Base-by-base conservation (phyloP, 2,113 vertebrate species). In the Speoplatyrhinus poulsoni region DNA sequence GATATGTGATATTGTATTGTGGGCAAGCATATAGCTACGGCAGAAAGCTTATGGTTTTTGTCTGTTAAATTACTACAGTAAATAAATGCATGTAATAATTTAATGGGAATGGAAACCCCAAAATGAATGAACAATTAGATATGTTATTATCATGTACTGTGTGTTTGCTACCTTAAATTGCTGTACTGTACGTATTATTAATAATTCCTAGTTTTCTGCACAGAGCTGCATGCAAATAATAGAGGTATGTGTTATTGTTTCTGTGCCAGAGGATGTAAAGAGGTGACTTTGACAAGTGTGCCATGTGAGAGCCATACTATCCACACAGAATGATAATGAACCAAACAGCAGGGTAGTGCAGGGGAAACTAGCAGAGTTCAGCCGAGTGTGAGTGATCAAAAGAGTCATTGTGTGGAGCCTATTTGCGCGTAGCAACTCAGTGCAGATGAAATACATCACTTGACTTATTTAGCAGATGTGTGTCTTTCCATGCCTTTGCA, bases 271-370 rank as follows among this genome's bases (percentile, higher is more conserved):
- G 26, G 26, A 26, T 26, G 26, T 26, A 26, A 26, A 41, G 36
- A 8, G 36, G 36, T 41, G 36, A 41, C 26, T 26, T 26, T 82
- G 60, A 72, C n/a, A 6, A 4, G 46, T 26, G 33, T 6, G 19
- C 19, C 56, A 32, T n/a, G 52, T 3, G 56, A 58, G 55, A 48
- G 13, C 62, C 61, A 26, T 26, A 26, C 26, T 26, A 26, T 2
- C 26, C 26, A 26, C 26, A 60, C n/a, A 63, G 60, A 65, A 60
- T 55, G 48, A 32, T 62, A n/a, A 36, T 73, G 69, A 82, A 77
- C 76, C 69, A 66, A 33, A 63, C 17, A 19, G 3, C 5, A 36
- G 65, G 60, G 41, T 56, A 32, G 6, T 64, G 26, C 26, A 69
- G 48, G 8, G 53, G 46, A 41, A 56, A 19, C 60, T 62, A 9